phyloP scores from a whole-genome alignment of 2,888 invertebrate genomes.

The Rhaphigaster nebulosa region DNA sequence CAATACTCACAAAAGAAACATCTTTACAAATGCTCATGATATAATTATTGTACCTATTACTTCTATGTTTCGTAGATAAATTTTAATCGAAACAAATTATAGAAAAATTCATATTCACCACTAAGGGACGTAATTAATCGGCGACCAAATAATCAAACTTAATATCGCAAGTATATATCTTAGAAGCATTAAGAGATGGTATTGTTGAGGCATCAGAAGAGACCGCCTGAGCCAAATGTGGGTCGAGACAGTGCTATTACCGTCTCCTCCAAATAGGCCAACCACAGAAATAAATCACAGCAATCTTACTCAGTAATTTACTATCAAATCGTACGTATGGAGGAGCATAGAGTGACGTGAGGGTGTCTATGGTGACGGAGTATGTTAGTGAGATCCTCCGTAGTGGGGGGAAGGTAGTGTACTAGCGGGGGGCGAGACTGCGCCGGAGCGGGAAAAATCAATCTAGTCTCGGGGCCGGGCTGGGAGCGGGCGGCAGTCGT shows the following conservation, averaged over 20 bases:
- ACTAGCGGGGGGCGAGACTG: constrained; percentile 61
- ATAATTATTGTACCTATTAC: neutral
- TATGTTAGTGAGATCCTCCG: constrained; percentile 37
- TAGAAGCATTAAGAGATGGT: neutral
- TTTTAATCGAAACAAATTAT: neutral
- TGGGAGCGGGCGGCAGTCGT: constrained; percentile 57
- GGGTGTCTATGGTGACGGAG: constrained; percentile 41
- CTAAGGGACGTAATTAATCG: neutral
- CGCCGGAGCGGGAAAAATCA: constrained; percentile 63
- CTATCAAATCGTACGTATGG: neutral
- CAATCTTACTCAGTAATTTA: constrained; percentile 2
- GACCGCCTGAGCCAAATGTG: neutral
- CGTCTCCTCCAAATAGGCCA: constrained; percentile 21
- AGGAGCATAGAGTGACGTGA: constrained; percentile 51
- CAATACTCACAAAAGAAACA: neutral
- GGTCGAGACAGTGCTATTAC: constrained; percentile 32
- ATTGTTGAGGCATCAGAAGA: neutral
- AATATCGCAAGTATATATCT: neutral
- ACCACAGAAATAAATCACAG: neutral
- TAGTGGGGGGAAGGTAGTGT: constrained; percentile 54
- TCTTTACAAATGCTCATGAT: neutral
- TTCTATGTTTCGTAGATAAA: neutral
- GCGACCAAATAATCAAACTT: neutral
- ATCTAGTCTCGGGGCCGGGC: constrained; percentile 64
- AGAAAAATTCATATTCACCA: neutral